Evolutionary conservation across 2,797 vertebrate genomes (phyloP), one percentile per base, ranked within the genome.

Genomic region (Eospalax fontanierii): DNA sequence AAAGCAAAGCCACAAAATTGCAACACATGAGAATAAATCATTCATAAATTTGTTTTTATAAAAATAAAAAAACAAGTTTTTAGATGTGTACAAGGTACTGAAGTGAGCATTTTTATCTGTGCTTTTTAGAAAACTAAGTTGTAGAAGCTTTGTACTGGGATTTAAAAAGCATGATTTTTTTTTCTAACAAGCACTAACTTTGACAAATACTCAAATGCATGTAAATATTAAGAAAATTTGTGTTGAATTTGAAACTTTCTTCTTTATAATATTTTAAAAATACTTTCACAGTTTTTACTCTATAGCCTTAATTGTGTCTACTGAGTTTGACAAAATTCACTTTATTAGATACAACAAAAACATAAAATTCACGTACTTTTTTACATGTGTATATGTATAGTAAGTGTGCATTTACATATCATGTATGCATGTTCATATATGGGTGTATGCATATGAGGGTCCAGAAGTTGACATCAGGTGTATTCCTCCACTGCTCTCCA

Each of bases 121-220:
- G 18, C 15, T 33, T 22, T 74, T 35, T 43, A 40, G 26, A 79
- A 94, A 75, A 83, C 65, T 84, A 83, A 93, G 11, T 68, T 35
- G 89, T 74, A 88, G 73, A 90, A 87, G 59, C 26, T 96, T 93
- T 84, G 79, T 87, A 75, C 57, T 74, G 24, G 26, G 33, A 30
- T 63, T 68, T 75, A 87, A 87, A 93, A 74, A 40, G 74, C 15
- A 15, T 35, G 6, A 21, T 63, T 78, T 94, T 93, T 79, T 87
- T 33, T 70, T 12, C 40, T 82, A 38, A 78, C 28, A 84, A 88
- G 28, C 9, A 83, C 83, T 93, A 86, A 40, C 57, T 82, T 68
- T 40, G 46, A 68, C 59, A 87, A 93, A 30, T 82, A 66, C 82
- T 74, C 75, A 94, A 19, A n/a, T 81, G 16, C 40, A 73, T 1